These are phyloP conservation scores for Colaptes auratus DNA, from an alignment of 2,113 vertebrate genomes.

Conservation along the genomic window DNA sequence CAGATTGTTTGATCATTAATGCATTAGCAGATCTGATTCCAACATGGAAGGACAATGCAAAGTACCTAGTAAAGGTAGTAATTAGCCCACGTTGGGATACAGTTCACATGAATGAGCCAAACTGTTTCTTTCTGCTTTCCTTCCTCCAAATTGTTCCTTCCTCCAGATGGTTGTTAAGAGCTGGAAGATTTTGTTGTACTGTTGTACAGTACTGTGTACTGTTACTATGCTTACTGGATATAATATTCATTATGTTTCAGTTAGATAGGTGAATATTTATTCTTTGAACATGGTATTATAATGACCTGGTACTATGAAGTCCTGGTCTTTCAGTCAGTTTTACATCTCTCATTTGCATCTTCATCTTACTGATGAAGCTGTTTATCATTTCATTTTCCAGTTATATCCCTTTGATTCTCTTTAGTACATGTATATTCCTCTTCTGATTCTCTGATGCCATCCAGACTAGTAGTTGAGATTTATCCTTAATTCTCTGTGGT, in stretches of 20 bases:
- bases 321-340: not conserved
- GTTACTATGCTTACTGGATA: not conserved
- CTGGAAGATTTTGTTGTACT: not conserved
- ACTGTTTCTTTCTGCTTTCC: not conserved
- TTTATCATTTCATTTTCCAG: not conserved
- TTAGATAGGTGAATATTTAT: not conserved
- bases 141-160: not conserved
- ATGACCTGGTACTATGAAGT: not conserved
- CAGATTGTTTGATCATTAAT: not conserved
- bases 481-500: rapidly evolving
- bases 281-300: not conserved
- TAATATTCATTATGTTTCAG: rapidly evolving
- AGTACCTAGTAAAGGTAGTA: not conserved
- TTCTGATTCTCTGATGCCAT: not conserved
- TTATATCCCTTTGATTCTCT: not conserved
- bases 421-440: not conserved
- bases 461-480: not conserved
- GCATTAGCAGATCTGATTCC: not conserved
- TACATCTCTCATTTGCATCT: not conserved
- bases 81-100: rapidly evolving
- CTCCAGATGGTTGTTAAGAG: not conserved
- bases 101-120: not conserved
- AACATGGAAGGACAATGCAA: not conserved
- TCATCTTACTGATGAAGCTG: not conserved
- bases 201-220: not conserved